Evolutionary conservation across 2,888 invertebrate genomes (phyloP).

Genomic region (Druceiella hillmani): DNA sequence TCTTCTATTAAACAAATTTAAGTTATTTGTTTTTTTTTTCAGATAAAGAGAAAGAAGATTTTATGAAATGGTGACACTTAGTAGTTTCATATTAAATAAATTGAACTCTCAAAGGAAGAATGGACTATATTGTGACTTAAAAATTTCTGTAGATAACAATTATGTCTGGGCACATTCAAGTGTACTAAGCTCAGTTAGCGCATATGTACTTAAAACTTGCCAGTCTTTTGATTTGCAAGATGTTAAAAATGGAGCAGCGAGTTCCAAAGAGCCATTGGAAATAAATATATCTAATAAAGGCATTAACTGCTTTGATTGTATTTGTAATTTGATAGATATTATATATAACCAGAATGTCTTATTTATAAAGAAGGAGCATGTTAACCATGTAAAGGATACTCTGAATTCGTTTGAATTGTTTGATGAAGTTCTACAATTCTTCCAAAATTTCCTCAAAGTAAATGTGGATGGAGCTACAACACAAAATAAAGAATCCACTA

Average conservation of each 20-base stretch:
- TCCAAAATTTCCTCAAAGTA: neutral
- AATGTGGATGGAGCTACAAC: no score
- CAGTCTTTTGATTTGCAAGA: neutral
- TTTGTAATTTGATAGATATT: neutral
- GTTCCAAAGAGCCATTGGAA: neutral
- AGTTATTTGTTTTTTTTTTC: no score
- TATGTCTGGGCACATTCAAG: constrained; percentile 3
- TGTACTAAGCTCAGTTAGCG: neutral
- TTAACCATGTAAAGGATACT: neutral
- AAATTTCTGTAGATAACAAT: neutral
- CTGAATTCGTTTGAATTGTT: neutral
- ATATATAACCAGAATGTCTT: neutral
- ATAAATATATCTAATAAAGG: neutral
- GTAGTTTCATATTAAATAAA: constrained; percentile 1
- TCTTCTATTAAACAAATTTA: no score
- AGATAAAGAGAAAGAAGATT: no score
- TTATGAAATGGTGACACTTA: no score
- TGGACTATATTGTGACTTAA: neutral
- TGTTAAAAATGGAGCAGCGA: no score
- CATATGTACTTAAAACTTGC: neutral
- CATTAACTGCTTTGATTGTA: neutral
- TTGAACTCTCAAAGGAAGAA: neutral
- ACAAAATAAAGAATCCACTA: no score
- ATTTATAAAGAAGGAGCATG: neutral
- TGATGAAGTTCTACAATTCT: neutral